phyloP scores from a whole-genome alignment of 2,113 vertebrate species.

The Calyptommatus sinebrachiatus region DNA sequence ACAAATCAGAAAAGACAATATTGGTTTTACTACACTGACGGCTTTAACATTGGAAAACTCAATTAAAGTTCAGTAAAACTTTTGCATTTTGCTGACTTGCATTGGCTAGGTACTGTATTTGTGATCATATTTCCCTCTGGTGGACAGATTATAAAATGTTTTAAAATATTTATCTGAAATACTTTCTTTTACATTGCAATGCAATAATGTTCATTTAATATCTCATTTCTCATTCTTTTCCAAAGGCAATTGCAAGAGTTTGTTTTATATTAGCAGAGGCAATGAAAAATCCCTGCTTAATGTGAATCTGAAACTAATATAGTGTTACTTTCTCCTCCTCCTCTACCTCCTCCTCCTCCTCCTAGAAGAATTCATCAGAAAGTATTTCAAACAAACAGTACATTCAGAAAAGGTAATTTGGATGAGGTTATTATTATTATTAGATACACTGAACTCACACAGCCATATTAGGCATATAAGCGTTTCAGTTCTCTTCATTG shows the following conservation, averaged over 20 bases:
- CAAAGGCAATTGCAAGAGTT: too few species aligned
- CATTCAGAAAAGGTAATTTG: conserved; percentile 37
- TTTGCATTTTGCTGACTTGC: background rate
- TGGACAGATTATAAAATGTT: background rate
- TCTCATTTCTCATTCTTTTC: background rate
- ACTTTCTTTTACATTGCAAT: background rate
- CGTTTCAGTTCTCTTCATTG: background rate
- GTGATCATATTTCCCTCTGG: conserved; percentile 52
- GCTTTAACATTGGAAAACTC: conserved; percentile 4
- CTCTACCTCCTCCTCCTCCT: too few species aligned
- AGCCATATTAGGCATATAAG: conserved; percentile 1
- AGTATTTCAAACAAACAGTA: conserved; percentile 49
- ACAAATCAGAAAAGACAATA: background rate
- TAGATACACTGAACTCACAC: background rate
- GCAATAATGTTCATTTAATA: background rate
- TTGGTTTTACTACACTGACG: background rate
- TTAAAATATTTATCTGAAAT: background rate
- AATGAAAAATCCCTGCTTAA: background rate
- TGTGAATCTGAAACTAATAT: background rate
- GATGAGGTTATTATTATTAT: background rate
- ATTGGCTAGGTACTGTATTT: fast-evolving
- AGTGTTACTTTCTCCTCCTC: too few species aligned
- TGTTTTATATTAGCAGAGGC: background rate
- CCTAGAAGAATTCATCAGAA: conserved; percentile 28
- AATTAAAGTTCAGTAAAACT: background rate